phyloP scores from a whole-genome alignment of 2,888 invertebrate genomes.

The Pseudococcus longispinus region DNA sequence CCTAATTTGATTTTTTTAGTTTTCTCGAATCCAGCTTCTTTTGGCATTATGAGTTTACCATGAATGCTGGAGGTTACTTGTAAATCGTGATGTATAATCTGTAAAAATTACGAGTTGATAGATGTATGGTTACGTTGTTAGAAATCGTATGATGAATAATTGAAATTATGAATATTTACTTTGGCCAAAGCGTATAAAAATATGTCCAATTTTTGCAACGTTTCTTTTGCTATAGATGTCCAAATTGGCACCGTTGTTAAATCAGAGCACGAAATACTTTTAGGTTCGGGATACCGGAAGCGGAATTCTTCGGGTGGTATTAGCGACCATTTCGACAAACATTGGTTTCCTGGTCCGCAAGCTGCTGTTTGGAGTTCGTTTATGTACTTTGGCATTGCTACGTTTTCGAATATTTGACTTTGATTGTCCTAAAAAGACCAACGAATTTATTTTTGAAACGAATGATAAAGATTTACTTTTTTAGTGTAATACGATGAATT shows the following conservation, averaged over 20 bases:
- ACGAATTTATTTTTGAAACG: too few species aligned
- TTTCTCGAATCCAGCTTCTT: neutral
- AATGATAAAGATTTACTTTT: neutral
- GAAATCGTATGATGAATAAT: neutral
- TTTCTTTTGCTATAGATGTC: neutral
- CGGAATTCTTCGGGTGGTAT: neutral
- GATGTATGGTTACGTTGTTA: neutral
- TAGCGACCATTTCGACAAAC: neutral
- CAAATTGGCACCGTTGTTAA: neutral
- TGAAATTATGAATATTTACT: neutral
- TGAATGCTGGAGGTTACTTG: neutral
- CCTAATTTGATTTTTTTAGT: neutral
- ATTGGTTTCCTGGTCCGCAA: neutral
- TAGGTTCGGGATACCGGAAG: neutral
- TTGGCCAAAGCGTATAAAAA: neutral
- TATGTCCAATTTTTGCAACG: neutral
- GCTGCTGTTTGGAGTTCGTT: neutral
- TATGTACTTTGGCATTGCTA: neutral
- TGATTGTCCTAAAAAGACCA: neutral
- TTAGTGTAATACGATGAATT: neutral
- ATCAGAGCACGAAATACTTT: neutral
- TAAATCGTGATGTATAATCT: neutral
- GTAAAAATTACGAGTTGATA: neutral
- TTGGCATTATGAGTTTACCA: neutral
- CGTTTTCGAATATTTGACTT: neutral